Conservation (phyloP, 2,797 vertebrate genomes). For the Hybognathus amarus region DNA sequence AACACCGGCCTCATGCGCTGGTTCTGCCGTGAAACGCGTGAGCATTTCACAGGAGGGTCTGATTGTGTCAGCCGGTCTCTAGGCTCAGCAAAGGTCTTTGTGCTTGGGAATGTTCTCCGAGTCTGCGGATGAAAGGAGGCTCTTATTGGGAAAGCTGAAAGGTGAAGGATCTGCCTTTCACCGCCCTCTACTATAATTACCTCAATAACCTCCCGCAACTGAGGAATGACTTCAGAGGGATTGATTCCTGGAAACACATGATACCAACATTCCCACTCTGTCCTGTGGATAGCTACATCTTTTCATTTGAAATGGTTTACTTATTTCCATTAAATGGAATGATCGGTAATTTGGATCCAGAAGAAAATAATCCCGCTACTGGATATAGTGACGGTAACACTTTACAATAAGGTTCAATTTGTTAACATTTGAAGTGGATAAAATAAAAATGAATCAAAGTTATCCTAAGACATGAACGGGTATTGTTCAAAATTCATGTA, state of each 20-base stretch:
- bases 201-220: conserved; percentile 66
- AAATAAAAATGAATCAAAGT: too few relatives aligned
- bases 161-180: conserved; percentile 71
- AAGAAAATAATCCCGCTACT: neutral
- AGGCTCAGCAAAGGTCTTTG: conserved; percentile 64
- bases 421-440: too few relatives aligned
- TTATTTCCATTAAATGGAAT: neutral
- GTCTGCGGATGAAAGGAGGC: conserved; percentile 68
- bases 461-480: too few relatives aligned
- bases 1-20: neutral
- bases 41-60: conserved; percentile 70
- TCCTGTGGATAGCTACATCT: neutral
- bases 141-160: conserved; percentile 63
- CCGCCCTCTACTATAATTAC: conserved; percentile 69
- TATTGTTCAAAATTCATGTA: too few relatives aligned
- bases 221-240: conserved; percentile 55
- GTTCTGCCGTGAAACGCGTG: conserved; percentile 67
- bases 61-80: conserved; percentile 65
- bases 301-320: neutral
- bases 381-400: neutral
- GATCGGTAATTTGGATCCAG: neutral
- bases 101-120: conserved; percentile 60
- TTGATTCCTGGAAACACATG: conserved; percentile 59
- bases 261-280: conserved; percentile 19
- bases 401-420: neutral